Base-by-base conservation (phyloP, 30 jellyfish, hydroid and myxozoan species). In the Hydra vulgaris region DNA sequence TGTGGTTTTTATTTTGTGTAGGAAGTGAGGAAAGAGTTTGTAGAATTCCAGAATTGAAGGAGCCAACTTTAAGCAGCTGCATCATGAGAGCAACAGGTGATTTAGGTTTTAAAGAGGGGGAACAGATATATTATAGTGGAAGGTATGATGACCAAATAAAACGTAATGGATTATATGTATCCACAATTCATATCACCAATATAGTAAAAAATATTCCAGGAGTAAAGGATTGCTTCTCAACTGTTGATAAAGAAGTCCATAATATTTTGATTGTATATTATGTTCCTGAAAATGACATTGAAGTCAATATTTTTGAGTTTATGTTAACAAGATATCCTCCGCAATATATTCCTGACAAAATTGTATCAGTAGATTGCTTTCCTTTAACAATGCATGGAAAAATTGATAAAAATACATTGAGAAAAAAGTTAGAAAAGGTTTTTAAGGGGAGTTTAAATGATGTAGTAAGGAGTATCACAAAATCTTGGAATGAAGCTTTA, bases 81-180 rank as follows among this genome's bases (percentile, higher is more conserved):
- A 15, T 22, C 1, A 82, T 81, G 94, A 86, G 95, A 66, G 67
- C 83, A 0, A 86, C 95, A 68, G 98, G 98, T 0, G 98, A 92
- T 74, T 52, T 83, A 4, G 98, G 95, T 53, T 20, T 84, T n/a
- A 25, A 22, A 24, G 40, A 18, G 0, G 71, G 88, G 83, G 94
- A 85, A 19, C 72, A 87, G 74, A 76, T 92, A 21, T 92, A 73
- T 80, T 83, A 69, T 81, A 69, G 86, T 19, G 87, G 87, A 12
- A 78, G 98, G 72, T 74, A 76, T 26, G 96, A 87, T 26, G 27
- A 70, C 74, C 80, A 80, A 56, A 82, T 92, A 66, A 92, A 92
- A 54, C 84, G 95, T 8, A 74, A 74, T 80, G 98, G 98, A 18
- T 79, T 79, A 21, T 84, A 81, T 72, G 81, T 90, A 16, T 27